Conservation (phyloP, 2,113 vertebrate species). For the Protobothrops flavoviridis region DNA sequence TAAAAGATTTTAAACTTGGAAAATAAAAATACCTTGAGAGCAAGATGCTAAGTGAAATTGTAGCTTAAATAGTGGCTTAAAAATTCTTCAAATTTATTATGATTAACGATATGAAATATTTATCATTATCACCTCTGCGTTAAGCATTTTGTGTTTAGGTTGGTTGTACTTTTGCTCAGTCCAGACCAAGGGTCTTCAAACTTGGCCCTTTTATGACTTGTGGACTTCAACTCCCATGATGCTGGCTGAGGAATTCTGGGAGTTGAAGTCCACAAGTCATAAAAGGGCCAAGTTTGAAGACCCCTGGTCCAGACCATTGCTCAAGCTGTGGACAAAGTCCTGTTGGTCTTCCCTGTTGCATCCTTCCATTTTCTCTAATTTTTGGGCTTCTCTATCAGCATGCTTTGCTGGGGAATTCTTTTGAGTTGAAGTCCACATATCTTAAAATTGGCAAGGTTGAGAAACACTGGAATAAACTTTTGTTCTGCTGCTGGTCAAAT, state of each 20-base stretch:
- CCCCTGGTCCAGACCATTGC: neutral
- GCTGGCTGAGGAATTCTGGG: no score
- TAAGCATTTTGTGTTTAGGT: neutral
- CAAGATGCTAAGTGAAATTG: neutral
- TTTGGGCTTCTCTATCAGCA: neutral
- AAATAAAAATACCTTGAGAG: neutral
- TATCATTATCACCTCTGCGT: neutral
- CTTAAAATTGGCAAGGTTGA: no score
- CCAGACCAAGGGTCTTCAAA: no score
- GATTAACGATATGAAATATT: neutral
- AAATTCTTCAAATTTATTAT: neutral
- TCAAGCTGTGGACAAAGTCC: neutral
- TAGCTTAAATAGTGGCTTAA: neutral
- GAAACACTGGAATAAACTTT: neutral
- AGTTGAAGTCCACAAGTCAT: no score
- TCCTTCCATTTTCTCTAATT: neutral
- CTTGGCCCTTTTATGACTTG: no score
- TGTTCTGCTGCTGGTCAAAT: neutral
- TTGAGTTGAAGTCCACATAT: no score
- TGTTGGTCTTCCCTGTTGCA: neutral
- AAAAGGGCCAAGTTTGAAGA: no score
- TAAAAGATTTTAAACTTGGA: conserved; percentile 30
- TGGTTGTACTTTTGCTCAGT: neutral
- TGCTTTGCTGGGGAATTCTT: neutral
- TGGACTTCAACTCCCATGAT: no score